Evolutionary conservation across 2,113 vertebrate genomes (phyloP).

Genomic region (Setophaga kirtlandii): DNA sequence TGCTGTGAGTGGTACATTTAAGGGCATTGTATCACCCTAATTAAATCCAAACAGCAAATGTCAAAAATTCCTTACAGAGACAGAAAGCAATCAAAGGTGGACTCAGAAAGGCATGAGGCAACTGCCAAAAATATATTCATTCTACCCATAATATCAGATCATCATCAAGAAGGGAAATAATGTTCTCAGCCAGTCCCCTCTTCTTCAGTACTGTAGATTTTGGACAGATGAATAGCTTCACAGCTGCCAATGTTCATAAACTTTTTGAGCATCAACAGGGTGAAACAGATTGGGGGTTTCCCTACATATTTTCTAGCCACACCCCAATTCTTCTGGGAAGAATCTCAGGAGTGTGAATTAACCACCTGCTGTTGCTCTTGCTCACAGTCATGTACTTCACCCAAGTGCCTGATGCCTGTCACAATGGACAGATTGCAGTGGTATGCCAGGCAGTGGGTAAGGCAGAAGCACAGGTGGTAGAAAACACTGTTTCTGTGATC

Average conservation of each 20-base stretch:
- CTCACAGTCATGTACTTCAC: background rate
- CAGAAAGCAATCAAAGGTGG: background rate
- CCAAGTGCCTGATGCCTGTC: rapidly evolving
- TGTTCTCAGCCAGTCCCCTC: background rate
- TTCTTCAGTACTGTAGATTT: background rate
- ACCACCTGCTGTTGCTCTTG: background rate
- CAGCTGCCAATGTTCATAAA: background rate
- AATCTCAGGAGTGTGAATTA: background rate
- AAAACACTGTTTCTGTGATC: background rate
- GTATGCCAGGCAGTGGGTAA: background rate
- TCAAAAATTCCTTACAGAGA: background rate
- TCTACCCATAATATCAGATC: background rate
- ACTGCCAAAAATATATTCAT: background rate
- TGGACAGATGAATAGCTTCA: background rate
- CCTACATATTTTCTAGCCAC: background rate
- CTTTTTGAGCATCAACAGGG: background rate
- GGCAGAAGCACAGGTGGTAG: background rate
- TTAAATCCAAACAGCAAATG: background rate
- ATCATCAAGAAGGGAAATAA: background rate
- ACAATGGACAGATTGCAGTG: background rate
- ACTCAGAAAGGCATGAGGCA: background rate
- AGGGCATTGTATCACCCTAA: background rate
- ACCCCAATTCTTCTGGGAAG: background rate
- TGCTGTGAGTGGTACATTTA: background rate
- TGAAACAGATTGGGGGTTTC: background rate